Percentiles rank a stretch among this genome's conserved stretches.
These are phyloP conservation scores for Cheirogaleus medius DNA, from an alignment of 2,113 vertebrate species.

Conservation along the genomic window DNA sequence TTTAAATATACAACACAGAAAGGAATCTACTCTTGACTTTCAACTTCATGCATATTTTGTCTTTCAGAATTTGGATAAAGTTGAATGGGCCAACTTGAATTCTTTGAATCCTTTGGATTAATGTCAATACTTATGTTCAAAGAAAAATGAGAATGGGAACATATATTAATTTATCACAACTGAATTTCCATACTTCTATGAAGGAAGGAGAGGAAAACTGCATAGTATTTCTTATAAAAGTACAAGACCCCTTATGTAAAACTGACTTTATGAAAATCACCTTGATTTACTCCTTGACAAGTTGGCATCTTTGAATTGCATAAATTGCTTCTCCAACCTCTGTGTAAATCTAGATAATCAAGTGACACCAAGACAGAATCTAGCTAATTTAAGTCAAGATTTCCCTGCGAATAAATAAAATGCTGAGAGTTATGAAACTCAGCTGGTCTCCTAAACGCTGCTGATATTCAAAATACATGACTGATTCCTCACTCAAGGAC, in stretches of 20 bases:
- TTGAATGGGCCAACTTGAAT: neutral
- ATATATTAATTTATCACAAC: conserved; percentile 27
- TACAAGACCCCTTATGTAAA: conserved; percentile 54
- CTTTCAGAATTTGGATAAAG: conserved; percentile 18
- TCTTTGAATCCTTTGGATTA: neutral
- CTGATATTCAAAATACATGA: conserved; percentile 63
- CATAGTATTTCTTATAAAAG: conserved; percentile 35
- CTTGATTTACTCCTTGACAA: conserved; percentile 78
- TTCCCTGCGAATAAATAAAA: conserved; percentile 79
- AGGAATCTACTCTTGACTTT: neutral
- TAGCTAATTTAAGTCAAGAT: conserved; percentile 74
- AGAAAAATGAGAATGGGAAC: neutral
- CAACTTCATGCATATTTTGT: neutral
- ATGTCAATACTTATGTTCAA: neutral
- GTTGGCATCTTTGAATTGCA: conserved; percentile 71
- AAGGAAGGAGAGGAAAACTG: conserved; percentile 57
- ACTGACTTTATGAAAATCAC: conserved; percentile 76
- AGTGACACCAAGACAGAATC: conserved; percentile 70
- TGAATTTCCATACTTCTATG: conserved; percentile 7
- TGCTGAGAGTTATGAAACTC: conserved; percentile 57
- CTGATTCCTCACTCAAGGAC: conserved; percentile 56
- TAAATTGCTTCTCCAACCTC: conserved; percentile 75
- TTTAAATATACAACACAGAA: neutral
- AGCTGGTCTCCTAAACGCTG: conserved; percentile 59
- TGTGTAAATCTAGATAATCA: conserved; percentile 80